Evolutionary conservation across 2,113 vertebrate genomes (phyloP).

Genomic region (Corapipo altera): DNA sequence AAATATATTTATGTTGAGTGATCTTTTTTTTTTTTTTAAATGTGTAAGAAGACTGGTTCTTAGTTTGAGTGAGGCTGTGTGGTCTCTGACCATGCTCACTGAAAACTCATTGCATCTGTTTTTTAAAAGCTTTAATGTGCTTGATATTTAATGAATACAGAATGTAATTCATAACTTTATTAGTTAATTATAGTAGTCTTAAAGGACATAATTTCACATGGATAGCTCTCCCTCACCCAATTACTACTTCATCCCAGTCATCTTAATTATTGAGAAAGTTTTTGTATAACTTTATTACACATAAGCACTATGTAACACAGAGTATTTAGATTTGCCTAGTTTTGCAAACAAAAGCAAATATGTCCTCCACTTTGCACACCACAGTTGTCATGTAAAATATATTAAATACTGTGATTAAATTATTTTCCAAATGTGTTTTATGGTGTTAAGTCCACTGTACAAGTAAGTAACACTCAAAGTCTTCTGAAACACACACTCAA

Average conservation of each 20-base stretch:
- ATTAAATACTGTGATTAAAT: not conserved
- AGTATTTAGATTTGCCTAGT: not conserved
- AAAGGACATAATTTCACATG: not conserved
- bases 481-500: not conserved
- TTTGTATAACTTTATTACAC: not conserved
- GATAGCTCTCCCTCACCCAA: not conserved
- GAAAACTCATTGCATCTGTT: not conserved
- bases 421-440: not conserved
- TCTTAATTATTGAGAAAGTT: not conserved
- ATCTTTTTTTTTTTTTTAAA: not conserved
- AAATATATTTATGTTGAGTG: not conserved
- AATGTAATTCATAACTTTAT: not conserved
- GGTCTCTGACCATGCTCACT: not conserved
- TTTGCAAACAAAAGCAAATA: not conserved
- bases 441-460: not conserved
- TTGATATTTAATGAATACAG: not conserved
- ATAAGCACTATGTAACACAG: not conserved
- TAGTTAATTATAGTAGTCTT: not conserved
- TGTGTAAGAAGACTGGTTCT: not conserved
- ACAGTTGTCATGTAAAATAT: not conserved
- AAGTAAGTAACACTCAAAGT: not conserved
- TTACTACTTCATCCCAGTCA: not conserved
- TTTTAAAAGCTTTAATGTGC: not conserved
- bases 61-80: not conserved
- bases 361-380: not conserved